These are phyloP conservation scores for Megalopta genalis DNA, from an alignment of 1,140 invertebrate species.

Conservation along the genomic window DNA sequence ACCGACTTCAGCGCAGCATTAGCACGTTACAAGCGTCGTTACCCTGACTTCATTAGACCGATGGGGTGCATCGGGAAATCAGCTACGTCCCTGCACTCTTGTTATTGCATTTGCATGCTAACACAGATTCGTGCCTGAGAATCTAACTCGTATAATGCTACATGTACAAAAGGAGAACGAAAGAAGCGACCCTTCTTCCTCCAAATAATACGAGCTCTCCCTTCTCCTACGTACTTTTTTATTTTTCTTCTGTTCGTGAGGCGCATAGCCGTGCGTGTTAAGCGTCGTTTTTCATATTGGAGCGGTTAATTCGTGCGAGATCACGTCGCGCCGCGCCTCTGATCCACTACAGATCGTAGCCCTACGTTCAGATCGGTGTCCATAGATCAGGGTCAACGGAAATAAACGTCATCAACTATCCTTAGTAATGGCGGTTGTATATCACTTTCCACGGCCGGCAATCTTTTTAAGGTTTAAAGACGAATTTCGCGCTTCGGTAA, in stretches of 20 bases:
- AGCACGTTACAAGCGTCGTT: background rate
- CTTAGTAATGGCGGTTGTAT: background rate
- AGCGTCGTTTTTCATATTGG: slow-evolving; percentile 59
- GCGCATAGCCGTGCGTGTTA: slow-evolving; percentile 28
- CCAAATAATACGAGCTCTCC: slow-evolving; percentile 40
- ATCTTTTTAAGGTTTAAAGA: no score
- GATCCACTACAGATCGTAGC: slow-evolving; percentile 12
- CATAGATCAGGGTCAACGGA: slow-evolving; percentile 2
- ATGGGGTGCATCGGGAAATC: background rate
- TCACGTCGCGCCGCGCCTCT: slow-evolving; percentile 68
- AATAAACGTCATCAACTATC: background rate
- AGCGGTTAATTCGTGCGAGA: slow-evolving; percentile 73
- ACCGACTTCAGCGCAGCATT: no score
- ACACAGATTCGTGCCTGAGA: slow-evolving; percentile 64
- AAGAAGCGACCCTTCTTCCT: slow-evolving; percentile 67
- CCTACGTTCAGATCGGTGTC: slow-evolving; percentile 13
- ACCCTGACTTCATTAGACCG: background rate
- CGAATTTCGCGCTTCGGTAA: no score
- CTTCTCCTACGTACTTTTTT: slow-evolving; percentile 33
- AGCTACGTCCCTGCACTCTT: slow-evolving; percentile 36
- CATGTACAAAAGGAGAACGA: slow-evolving; percentile 55
- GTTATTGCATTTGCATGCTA: slow-evolving; percentile 71
- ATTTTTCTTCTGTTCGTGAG: slow-evolving; percentile 41
- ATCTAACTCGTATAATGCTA: slow-evolving; percentile 57
- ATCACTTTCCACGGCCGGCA: background rate